Conservation (phyloP, 2,113 vertebrate genomes). For the Halcyon senegalensis region DNA sequence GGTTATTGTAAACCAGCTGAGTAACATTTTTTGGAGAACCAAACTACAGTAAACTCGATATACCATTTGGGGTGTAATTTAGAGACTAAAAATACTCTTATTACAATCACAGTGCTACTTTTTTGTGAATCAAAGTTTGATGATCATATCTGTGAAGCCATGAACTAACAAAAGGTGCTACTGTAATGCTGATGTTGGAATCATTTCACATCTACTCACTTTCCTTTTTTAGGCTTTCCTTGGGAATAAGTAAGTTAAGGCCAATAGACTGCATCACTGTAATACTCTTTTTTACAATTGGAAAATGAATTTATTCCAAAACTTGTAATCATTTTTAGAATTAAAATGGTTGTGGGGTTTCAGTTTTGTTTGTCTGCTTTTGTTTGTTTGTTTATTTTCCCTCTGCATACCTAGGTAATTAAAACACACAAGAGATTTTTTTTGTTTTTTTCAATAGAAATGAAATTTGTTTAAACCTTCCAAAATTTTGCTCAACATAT, state of each 20-base stretch:
- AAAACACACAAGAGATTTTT: not conserved
- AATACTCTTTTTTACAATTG: not conserved
- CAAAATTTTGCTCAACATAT: not conserved
- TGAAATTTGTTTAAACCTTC: not conserved
- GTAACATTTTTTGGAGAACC: not conserved
- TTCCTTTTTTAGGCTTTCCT: not conserved
- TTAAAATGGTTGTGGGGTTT: not conserved
- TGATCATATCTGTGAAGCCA: accelerated
- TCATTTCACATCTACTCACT: accelerated
- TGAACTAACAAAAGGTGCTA: not conserved
- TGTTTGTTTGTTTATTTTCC: not conserved
- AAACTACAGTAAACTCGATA: accelerated
- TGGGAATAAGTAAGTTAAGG: not conserved
- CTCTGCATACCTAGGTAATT: not conserved
- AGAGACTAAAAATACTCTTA: not conserved
- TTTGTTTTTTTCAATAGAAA: not conserved
- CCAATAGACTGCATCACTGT: accelerated
- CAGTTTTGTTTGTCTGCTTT: not conserved
- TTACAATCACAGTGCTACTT: not conserved
- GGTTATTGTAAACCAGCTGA: not conserved
- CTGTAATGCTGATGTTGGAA: not conserved
- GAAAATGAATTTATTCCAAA: not conserved
- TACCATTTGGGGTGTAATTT: not conserved
- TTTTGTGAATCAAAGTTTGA: not conserved
- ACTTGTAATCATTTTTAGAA: not conserved